Evolutionary conservation across 1,140 invertebrate genomes (phyloP), one percentile per base, ranked within the genome.

Genomic region (Meloidogyne hapla): DNA sequence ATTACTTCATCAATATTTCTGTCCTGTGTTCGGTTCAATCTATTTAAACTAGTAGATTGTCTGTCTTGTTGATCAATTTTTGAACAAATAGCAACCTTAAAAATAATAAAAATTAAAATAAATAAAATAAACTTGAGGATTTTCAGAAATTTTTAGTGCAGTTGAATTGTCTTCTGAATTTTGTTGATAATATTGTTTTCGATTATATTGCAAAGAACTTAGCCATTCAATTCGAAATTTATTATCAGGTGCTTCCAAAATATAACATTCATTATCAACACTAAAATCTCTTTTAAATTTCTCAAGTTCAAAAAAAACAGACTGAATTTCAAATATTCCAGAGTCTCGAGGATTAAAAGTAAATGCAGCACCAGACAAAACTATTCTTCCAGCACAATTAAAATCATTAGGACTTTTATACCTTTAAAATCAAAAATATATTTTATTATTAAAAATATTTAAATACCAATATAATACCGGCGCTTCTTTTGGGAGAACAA

Each of bases 311-410:
- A 81, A 61, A 25, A 28, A 69, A n/a, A 21, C 68, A 71, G 21
- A 81, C 79, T 82, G 79, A 26, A 80, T 80, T 62, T 80, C 79
- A 62, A 80, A 80, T 28, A 62, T 68, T 23, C 80, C 79, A 33
- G 64, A 25, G 25, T 80, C 73, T 28, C 79, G 33, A 23, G 79
- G 79, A 78, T 80, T 71, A 61, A 70, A 80, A 10, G 69, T 69
- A 26, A 80, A 80, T 10, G 79, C 79, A 66, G 79, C 79, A 56
- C 79, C 79, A 67, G 74, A 66, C 13, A 80, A 48, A 33, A 65
- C 64, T 18, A 80, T 81, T 21, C 79, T 66, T n/a, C 79, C 79
- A n/a, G 69, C 63, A 69, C 79, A 80, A 66, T 76, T 74, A 25
- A 81, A 81, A 68, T 80, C 79, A 23, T 18, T 70, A 9, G 79